Base-by-base conservation (phyloP, 37 sponge, comb jelly and placozoan genomes). In the Bolinopsis microptera region DNA sequence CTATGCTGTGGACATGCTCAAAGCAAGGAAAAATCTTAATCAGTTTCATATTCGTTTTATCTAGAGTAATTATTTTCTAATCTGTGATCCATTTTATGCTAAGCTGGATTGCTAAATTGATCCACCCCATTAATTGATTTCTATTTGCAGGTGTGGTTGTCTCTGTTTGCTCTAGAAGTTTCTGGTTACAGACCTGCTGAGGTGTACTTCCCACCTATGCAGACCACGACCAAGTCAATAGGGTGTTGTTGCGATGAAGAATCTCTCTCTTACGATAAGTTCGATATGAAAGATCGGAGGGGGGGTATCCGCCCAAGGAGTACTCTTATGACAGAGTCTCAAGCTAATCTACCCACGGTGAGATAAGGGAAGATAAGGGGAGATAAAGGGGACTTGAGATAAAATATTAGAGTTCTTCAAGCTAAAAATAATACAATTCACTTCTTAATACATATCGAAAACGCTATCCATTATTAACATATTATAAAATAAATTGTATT, bases 71-170 rank as follows among this genome's bases (percentile, higher is more conserved):
- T n/a, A n/a, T n/a, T n/a, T n/a, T n/a, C n/a, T n/a, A n/a, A n/a
- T n/a, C n/a, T n/a, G n/a, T n/a, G n/a, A n/a, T n/a, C n/a, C n/a
- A n/a, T n/a, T n/a, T n/a, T n/a, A n/a, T n/a, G n/a, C n/a, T n/a
- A n/a, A n/a, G n/a, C n/a, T n/a, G n/a, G n/a, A n/a, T n/a, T n/a
- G n/a, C n/a, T n/a, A n/a, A n/a, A n/a, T n/a, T n/a, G n/a, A n/a
- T n/a, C n/a, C n/a, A n/a, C n/a, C n/a, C n/a, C n/a, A n/a, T n/a
- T n/a, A n/a, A n/a, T n/a, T n/a, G n/a, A n/a, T n/a, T n/a, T n/a
- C n/a, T n/a, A n/a, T 48, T 48, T 48, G 9, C 75, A 72, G 75
- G 75, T 72, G 75, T 72, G 75, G 75, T 72, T 72, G 75, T 72
- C 75, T 23, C 75, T 72, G 5, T 72, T 72, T 72, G 75, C 75